A percentile compares a stretch with the other conserved stretches of the same genome.
Conservation (phyloP, 2,888 invertebrate genomes). For the Drosophila affinis region DNA sequence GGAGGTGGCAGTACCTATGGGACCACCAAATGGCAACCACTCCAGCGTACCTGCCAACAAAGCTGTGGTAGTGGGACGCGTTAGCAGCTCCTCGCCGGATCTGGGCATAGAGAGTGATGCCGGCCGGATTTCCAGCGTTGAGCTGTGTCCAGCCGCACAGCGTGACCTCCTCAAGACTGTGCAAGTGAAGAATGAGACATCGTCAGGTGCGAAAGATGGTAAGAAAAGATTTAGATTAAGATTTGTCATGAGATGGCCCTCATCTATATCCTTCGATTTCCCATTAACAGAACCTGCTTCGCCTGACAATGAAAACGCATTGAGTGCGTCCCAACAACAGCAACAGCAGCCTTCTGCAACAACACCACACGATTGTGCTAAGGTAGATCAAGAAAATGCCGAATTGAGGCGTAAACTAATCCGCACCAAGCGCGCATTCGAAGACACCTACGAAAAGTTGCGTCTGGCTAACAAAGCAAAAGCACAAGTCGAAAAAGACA, state of each 20-base stretch:
- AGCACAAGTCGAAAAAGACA: conserved; percentile 92
- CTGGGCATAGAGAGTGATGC: conserved; percentile 95
- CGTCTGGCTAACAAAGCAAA: conserved; percentile 91
- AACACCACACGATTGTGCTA: conserved; percentile 81
- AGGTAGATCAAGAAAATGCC: conserved; percentile 88
- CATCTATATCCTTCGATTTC: neutral
- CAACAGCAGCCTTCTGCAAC: conserved; percentile 3
- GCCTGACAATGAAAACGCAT: conserved; percentile 9
- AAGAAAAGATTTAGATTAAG: neutral
- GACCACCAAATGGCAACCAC: conserved; percentile 53
- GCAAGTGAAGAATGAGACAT: conserved; percentile 73
- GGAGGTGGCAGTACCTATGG: conserved; percentile 77
- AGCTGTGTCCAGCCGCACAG: conserved; percentile 69
- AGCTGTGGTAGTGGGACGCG: conserved; percentile 59
- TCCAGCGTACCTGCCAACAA: conserved; percentile 63
- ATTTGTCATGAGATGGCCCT: neutral
- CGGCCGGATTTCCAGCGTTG: conserved; percentile 86
- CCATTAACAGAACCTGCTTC: conserved; percentile 26
- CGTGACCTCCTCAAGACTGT: conserved; percentile 83
- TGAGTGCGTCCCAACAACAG: conserved; percentile 15
- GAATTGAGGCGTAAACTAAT: conserved; percentile 89
- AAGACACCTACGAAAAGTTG: conserved; percentile 90
- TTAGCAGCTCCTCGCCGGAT: conserved; percentile 90
- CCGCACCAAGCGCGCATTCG: conserved; percentile 89
- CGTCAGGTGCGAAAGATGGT: conserved; percentile 44